Conservation (phyloP, 53 echinoderm and acorn worm species). For the Holothuria scabra region DNA sequence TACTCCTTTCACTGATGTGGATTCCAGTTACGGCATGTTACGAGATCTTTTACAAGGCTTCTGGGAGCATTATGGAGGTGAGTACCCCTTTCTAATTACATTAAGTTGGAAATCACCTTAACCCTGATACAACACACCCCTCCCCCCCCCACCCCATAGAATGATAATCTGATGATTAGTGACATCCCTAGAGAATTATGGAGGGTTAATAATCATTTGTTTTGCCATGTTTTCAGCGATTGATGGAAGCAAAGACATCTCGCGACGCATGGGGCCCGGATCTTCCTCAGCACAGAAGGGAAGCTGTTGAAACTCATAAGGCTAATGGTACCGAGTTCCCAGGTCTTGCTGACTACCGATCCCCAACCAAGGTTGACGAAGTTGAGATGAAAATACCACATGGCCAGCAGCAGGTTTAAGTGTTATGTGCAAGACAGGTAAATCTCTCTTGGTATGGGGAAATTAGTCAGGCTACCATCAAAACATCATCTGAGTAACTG, state of each 20-base stretch:
- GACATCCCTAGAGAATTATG: no score
- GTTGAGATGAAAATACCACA: not conserved
- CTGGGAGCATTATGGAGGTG: slow-evolving; percentile 54
- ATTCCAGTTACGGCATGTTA: slow-evolving; percentile 63
- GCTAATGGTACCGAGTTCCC: slow-evolving; percentile 34
- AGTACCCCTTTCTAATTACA: not conserved
- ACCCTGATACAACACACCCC: no score
- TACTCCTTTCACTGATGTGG: slow-evolving; percentile 63
- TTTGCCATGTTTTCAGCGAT: slow-evolving; percentile 26
- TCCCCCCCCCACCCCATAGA: no score
- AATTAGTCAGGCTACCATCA: no score
- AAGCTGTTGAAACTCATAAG: slow-evolving; percentile 53
- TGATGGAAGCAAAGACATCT: slow-evolving; percentile 9
- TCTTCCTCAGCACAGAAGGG: slow-evolving; percentile 29
- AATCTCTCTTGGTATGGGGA: no score
- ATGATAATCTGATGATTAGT: no score
- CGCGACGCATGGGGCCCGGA: slow-evolving; percentile 55
- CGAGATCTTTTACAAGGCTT: slow-evolving; percentile 50
- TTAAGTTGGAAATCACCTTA: no score
- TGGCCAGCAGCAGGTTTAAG: not conserved
- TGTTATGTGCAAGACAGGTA: not conserved
- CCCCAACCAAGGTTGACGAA: not conserved
- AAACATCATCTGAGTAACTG: no score
- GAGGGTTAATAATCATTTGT: not conserved
- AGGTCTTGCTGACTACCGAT: slow-evolving; percentile 20